Conservation (phyloP, 2,797 vertebrate genomes). For the Rhinoraja longicauda region DNA sequence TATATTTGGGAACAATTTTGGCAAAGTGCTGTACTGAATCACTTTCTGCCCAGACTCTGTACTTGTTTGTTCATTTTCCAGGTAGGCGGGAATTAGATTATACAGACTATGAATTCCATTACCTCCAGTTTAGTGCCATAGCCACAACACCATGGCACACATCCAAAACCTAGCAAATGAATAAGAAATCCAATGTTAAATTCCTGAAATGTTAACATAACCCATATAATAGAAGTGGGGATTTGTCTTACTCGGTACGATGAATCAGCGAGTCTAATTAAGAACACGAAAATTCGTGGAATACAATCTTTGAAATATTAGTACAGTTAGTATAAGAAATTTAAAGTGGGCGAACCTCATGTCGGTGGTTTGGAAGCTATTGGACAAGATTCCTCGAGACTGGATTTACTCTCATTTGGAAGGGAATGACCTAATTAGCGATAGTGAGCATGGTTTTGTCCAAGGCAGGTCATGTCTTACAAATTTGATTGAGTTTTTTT, state of each 20-base stretch:
- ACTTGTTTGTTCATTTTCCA: neutral
- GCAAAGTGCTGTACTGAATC: neutral
- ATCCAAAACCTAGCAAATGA: neutral
- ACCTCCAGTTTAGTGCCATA: neutral
- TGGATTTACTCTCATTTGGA: too few relatives aligned
- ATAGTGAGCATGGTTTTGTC: too few relatives aligned
- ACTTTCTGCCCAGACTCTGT: neutral
- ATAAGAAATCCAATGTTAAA: neutral
- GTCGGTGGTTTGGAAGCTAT: too few relatives aligned
- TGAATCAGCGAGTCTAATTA: neutral
- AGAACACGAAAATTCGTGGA: neutral
- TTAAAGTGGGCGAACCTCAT: too few relatives aligned
- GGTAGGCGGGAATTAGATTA: neutral
- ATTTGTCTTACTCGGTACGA: constrained; percentile 1
- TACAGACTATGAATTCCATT: neutral
- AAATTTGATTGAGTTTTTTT: too few relatives aligned
- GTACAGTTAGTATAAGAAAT: too few relatives aligned
- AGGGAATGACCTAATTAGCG: too few relatives aligned
- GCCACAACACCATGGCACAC: neutral
- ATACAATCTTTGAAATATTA: neutral
- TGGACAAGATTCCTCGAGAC: too few relatives aligned
- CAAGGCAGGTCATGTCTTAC: too few relatives aligned
- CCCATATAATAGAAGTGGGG: neutral
- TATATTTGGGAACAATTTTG: neutral
- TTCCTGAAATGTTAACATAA: neutral